Evolutionary conservation across 2,797 vertebrate species (phyloP).

Genomic region (Rhabdophis nuchalis): DNA sequence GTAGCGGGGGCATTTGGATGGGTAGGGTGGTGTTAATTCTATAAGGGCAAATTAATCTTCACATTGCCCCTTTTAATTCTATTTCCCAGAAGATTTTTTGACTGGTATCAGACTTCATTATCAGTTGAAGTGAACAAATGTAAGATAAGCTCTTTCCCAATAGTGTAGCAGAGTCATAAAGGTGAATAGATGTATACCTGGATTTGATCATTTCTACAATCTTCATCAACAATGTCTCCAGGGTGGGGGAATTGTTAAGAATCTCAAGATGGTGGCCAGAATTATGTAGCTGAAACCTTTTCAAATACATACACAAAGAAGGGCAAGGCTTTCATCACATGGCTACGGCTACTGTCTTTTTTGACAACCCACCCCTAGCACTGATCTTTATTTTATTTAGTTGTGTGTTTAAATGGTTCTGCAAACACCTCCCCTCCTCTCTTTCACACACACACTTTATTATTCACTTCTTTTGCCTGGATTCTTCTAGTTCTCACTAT

Average conservation of each 20-base stretch:
- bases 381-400: neutral
- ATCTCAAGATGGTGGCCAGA: neutral
- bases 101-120: neutral
- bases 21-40: neutral
- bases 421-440: too few species aligned
- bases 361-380: neutral
- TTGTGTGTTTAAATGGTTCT: neutral
- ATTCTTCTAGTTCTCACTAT: neutral
- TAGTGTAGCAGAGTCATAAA: neutral
- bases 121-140: neutral
- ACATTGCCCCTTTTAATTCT: neutral
- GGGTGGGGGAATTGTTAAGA: neutral
- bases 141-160: neutral
- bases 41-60: neutral
- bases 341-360: neutral
- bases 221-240: neutral
- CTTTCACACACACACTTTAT: neutral
- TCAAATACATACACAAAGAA: neutral
- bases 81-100: neutral
- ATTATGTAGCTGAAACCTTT: neutral
- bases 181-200: neutral
- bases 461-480: neutral
- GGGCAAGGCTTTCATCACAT: neutral
- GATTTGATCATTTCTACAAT: neutral
- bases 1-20: neutral